Base-by-base conservation (phyloP, 2,888 invertebrate genomes). In the Hypercompe scribonia region DNA sequence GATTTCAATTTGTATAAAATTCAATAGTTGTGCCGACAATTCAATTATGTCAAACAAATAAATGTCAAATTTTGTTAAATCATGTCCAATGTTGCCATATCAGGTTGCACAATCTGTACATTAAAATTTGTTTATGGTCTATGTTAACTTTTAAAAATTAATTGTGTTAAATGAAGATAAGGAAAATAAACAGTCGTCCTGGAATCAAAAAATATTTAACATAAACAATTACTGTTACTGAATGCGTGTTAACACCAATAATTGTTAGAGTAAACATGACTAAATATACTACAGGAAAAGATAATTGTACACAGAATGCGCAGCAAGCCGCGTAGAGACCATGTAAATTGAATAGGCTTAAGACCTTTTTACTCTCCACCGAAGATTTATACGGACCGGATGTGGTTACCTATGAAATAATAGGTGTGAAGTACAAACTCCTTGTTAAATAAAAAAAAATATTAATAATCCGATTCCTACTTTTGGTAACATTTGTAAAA, bases 51-150 rank as follows among this genome's bases (percentile, higher is more conserved):
- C 79, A 78, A 76, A 70, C 76, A 73, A 39, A 24, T 21, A 73
- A 70, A 69, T 74, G 87, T 87, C 86, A 83, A 86, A 87, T 85
- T 80, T 75, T 84, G 84, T 83, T 78, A 85, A 87, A 73, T 87
- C 87, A 87, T 68, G 80, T 73, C 68, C 80, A 78, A 77, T 81
- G 82, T 78, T 71, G 4, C 75, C 15, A 10, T 7, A 4, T 11
- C 24, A 10, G 8, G 5, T 24, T 42, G 15, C 18, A 42, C 15
- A 42, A 42, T 42, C 42, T 2, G 3, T 13, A 15, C 18, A 18
- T 4, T 42, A 18, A 15, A 42, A 18, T 42, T n/a, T 42, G 18
- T 42, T 42, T 42, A 18, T 42, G 18, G 21, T 21, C 46, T 46
- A 21, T 46, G 4, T 13, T 21, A 46, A 46, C 46, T 46, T 46